These are phyloP conservation scores for Scylla paramamosain DNA, from an alignment of 1,140 invertebrate species.

Conservation along the genomic window DNA sequence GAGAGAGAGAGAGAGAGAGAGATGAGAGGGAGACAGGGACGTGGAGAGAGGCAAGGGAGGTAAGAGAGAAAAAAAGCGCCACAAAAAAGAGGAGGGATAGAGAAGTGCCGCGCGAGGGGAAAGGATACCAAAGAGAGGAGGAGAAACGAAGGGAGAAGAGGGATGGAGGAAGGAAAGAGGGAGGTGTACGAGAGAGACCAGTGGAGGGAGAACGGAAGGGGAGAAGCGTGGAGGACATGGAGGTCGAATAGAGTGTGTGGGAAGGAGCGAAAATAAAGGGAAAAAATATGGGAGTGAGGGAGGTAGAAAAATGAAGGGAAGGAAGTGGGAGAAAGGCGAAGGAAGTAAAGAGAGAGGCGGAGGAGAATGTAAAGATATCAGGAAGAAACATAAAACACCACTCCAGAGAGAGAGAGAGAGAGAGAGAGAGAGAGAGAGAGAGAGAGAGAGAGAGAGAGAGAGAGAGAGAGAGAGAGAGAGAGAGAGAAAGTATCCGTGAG, in stretches of 20 bases:
- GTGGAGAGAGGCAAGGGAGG: not conserved
- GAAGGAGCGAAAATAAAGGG: not conserved
- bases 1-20: not conserved
- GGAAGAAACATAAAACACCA: constrained; percentile 27
- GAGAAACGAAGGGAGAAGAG: not conserved
- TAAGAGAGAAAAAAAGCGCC: not conserved
- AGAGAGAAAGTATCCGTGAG: not conserved
- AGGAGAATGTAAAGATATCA: not conserved
- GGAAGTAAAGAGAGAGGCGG: not conserved
- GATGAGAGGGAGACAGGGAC: not conserved
- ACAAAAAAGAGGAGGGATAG: no score
- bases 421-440: not conserved
- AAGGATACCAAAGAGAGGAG: no score
- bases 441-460: constrained; percentile 30
- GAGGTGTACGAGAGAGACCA: not conserved
- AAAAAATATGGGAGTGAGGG: not conserved
- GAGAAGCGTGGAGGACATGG: not conserved
- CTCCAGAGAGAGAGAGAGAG: not conserved
- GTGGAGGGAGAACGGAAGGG: not conserved
- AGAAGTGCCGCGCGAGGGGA: no score
- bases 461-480: not conserved
- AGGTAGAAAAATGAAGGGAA: not conserved
- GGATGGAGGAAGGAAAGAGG: constrained; percentile 42
- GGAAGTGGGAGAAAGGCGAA: not conserved
- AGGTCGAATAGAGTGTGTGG: not conserved